Percentiles rank a stretch among this genome's conserved stretches.
Evolutionary conservation across 2,113 vertebrate genomes (phyloP).

Genomic region (Sinocyclocheilus maitianheensis): DNA sequence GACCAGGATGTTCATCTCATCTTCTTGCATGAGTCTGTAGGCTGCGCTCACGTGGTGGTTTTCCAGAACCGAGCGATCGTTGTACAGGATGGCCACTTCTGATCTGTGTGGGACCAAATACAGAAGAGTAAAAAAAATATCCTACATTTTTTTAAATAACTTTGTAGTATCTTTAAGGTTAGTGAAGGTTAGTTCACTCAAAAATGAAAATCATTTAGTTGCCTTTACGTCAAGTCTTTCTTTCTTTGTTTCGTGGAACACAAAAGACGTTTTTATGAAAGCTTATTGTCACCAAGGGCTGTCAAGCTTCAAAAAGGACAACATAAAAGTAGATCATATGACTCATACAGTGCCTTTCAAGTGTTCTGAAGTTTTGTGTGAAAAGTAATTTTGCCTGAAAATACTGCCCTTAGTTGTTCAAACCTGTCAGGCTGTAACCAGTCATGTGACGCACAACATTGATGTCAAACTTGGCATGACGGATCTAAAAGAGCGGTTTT

Average conservation of each 20-base stretch:
- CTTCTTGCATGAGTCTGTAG: slow-evolving; percentile 96
- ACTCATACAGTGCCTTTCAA: slow-evolving; percentile 12
- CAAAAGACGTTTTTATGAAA: not conserved
- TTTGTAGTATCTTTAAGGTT: not conserved
- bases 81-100: slow-evolving; percentile 94
- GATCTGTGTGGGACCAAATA: slow-evolving; percentile 78
- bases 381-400: not conserved
- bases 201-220: not conserved
- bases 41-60: slow-evolving; percentile 98
- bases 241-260: not conserved
- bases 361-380: not conserved
- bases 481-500: not conserved
- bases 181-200: not conserved
- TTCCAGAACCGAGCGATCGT: slow-evolving; percentile 96
- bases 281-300: slow-evolving; percentile 8
- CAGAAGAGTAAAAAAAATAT: not conserved
- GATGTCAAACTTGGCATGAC: not conserved
- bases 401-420: not conserved
- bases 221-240: not conserved
- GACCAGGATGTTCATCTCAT: slow-evolving; percentile 95
- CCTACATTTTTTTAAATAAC: not conserved
- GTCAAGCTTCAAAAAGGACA: slow-evolving; percentile 2
- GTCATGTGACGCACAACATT: not conserved
- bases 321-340: not conserved
- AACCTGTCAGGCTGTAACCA: not conserved